phyloP scores from a whole-genome alignment of 2,797 vertebrate species.

The Phataginus tricuspis region DNA sequence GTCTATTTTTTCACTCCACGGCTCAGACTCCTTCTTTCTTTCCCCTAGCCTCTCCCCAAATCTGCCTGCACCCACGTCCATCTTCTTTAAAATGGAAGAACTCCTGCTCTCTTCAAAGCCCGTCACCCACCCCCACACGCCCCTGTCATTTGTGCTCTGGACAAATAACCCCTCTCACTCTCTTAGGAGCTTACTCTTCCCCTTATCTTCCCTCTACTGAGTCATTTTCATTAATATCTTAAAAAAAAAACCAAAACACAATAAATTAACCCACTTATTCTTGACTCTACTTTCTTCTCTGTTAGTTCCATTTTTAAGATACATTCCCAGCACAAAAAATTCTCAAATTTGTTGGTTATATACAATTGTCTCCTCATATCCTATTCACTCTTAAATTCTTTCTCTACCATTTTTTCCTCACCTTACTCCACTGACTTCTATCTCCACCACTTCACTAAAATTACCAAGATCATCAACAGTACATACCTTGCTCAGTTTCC shows the following conservation, averaged over 20 bases:
- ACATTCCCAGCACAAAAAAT: background rate
- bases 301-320: background rate
- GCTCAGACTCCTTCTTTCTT: background rate
- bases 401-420: slow-evolving; percentile 18
- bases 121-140: background rate
- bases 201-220: background rate
- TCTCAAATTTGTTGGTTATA: background rate
- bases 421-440: background rate
- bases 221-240: background rate
- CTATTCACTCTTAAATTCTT: background rate
- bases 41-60: background rate
- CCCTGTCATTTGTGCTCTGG: background rate
- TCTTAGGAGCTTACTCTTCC: background rate
- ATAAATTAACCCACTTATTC: background rate
- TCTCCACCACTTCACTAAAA: background rate
- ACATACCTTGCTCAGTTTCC: background rate
- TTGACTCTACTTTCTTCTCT: background rate
- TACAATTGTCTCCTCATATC: background rate
- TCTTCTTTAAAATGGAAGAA: background rate
- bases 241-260: background rate
- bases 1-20: background rate
- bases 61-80: background rate
- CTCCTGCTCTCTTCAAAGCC: background rate
- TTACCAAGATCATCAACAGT: background rate
- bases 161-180: background rate